Evolutionary conservation across 2,113 vertebrate species (phyloP), one percentile per base, ranked within the genome.

Genomic region (Sakesphorus luctuosus): DNA sequence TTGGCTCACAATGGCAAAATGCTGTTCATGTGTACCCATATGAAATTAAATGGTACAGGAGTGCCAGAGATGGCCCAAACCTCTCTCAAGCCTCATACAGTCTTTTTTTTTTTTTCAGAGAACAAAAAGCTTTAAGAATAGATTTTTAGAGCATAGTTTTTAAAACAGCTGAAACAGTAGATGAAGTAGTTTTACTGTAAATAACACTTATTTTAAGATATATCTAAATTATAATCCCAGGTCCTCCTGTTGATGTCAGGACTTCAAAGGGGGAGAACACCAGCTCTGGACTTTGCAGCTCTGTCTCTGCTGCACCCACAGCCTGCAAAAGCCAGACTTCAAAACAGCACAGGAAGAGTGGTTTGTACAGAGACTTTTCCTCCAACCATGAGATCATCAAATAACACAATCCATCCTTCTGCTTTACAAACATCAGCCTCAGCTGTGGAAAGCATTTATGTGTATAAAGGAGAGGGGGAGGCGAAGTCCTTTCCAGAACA

Each of bases 11-110:
- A 9, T 13, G 15, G 43, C 26, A 73, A 81, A 81, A 78, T 28
- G 15, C 50, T 36, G 25, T 24, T 69, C 1, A 3, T 6, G 3
- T 35, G 14, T 11, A n/a, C 12, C 16, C 8, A 2, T 5, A 24
- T 7, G 10, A 55, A 78, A 89, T 18, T 33, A 65, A 73, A 82
- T 5, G 10, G 4, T 11, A 46, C 18, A 40, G 20, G 72, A 77
- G 59, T 25, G 20, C 7, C 28, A 73, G 68, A 52, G n/a, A 43
- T 62, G 20, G 19, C 23, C 74, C 85, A 91, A 67, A 38, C 10
- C n/a, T n/a, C n/a, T 52, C 40, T 68, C 49, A 44, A 73, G 21
- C 13, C 15, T 66, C 26, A 16, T 28, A 55, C 0, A 9, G 17
- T 31, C 4, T 23, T 53, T n/a, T 20, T 8, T 43, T 4, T 61